Conservation (phyloP, 1,140 invertebrate species). For the Pinna nobilis region DNA sequence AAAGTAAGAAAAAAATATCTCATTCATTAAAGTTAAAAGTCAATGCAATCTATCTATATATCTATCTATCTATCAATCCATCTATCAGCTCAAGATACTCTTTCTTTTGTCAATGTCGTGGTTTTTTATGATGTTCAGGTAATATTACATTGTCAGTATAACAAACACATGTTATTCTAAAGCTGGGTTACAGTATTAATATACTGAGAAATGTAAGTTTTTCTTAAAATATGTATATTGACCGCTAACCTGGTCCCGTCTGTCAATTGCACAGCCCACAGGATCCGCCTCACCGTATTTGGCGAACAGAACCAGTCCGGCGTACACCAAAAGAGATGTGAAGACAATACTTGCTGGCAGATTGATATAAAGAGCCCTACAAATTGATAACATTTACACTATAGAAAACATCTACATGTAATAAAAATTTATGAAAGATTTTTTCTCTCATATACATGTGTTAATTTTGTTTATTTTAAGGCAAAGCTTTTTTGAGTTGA, state of each 20-base stretch:
- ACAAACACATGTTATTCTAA: no score
- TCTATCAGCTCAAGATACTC: no score
- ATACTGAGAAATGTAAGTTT: background rate
- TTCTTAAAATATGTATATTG: background rate
- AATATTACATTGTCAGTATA: no score
- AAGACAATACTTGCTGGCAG: constrained; percentile 85
- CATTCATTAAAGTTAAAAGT: background rate
- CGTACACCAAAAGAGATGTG: constrained; percentile 72
- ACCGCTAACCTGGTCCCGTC: constrained; percentile 69
- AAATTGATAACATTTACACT: background rate
- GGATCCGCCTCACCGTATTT: constrained; percentile 90
- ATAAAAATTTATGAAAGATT: background rate
- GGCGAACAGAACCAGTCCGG: constrained; percentile 88
- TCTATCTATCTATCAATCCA: no score
- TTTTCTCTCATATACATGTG: no score
- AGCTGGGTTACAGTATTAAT: background rate
- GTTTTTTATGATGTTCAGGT: no score
- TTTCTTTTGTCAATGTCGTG: no score
- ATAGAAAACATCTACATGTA: background rate
- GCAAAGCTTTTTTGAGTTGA: no score
- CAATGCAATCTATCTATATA: no score
- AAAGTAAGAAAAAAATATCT: no score
- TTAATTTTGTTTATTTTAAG: no score
- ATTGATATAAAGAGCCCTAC: constrained; percentile 77
- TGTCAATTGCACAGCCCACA: constrained; percentile 77